Percentiles rank a stretch among this genome's conserved stretches.
phyloP scores from a whole-genome alignment of 2,797 vertebrate species.

The Fistularia commersonii region DNA sequence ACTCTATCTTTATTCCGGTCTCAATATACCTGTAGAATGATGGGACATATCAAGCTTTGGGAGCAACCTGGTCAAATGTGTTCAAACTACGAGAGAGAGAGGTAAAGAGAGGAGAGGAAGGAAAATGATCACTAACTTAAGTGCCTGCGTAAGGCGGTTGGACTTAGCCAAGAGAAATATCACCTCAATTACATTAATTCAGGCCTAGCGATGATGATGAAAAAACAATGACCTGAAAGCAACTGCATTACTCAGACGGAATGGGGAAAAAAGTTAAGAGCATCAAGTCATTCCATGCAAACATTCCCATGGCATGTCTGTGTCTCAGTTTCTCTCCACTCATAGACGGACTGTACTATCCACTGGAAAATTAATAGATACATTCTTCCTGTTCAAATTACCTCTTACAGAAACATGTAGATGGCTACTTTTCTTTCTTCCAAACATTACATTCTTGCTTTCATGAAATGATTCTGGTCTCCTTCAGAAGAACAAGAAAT shows the following conservation, averaged over 20 bases:
- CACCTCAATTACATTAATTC: slow-evolving; percentile 82
- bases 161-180: slow-evolving; percentile 82
- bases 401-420: slow-evolving; percentile 40
- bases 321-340: slow-evolving; percentile 30
- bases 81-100: slow-evolving; percentile 19
- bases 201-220: slow-evolving; percentile 45
- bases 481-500: slow-evolving; percentile 44
- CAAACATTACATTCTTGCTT: background rate
- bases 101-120: slow-evolving; percentile 17
- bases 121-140: slow-evolving; percentile 76
- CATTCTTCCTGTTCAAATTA: slow-evolving; percentile 30
- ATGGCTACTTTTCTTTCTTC: background rate
- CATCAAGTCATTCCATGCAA: slow-evolving; percentile 44
- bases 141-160: slow-evolving; percentile 75
- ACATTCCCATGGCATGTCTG: slow-evolving; percentile 27
- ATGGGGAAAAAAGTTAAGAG: slow-evolving; percentile 25
- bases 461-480: slow-evolving; percentile 42
- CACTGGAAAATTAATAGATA: slow-evolving; percentile 45
- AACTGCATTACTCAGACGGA: slow-evolving; percentile 46
- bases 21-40: background rate
- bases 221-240: slow-evolving; percentile 66
- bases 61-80: slow-evolving; percentile 50
- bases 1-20: too few species aligned
- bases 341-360: slow-evolving; percentile 27
- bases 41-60: slow-evolving; percentile 25